Evolutionary conservation across 2,113 vertebrate species (phyloP).

Genomic region (Anthoscopus minutus): DNA sequence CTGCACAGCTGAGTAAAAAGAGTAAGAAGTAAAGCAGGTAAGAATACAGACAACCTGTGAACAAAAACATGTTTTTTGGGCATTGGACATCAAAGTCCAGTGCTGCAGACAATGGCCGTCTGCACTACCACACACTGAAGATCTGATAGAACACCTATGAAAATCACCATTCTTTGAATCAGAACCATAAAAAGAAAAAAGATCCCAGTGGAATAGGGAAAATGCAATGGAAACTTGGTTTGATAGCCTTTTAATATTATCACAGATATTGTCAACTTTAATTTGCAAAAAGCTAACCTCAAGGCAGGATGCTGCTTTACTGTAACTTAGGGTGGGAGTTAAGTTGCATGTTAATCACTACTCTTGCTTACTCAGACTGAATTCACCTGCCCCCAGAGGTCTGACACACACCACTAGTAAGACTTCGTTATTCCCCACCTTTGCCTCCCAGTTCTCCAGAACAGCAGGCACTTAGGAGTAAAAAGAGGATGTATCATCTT

Average conservation of each 20-base stretch:
- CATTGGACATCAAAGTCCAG: not conserved
- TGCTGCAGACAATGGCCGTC: not conserved
- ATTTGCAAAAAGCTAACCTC: not conserved
- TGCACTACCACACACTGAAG: not conserved
- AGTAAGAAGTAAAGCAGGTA: not conserved
- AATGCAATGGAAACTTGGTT: not conserved
- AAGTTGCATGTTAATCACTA: not conserved
- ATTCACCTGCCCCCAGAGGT: not conserved
- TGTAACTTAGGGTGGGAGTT: not conserved
- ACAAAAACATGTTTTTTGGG: not conserved
- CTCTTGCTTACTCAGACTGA: not conserved
- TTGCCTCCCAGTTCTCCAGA: not conserved
- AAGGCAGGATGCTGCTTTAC: not conserved
- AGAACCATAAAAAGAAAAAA: not conserved
- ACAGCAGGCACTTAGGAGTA: not conserved
- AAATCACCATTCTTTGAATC: not conserved
- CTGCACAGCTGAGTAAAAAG: not conserved
- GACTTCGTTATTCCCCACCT: not conserved
- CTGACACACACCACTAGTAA: not conserved
- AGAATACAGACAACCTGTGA: not conserved
- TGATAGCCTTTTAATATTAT: not conserved
- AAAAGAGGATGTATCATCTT: not conserved
- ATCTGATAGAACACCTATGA: not conserved
- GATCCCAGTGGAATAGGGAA: not conserved
- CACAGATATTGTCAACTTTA: not conserved